Percentiles rank a stretch among this genome's conserved stretches.
These are phyloP conservation scores for Zoanthus gigantus DNA, from an alignment of 92 coral and sea anemone genomes.

Conservation along the genomic window DNA sequence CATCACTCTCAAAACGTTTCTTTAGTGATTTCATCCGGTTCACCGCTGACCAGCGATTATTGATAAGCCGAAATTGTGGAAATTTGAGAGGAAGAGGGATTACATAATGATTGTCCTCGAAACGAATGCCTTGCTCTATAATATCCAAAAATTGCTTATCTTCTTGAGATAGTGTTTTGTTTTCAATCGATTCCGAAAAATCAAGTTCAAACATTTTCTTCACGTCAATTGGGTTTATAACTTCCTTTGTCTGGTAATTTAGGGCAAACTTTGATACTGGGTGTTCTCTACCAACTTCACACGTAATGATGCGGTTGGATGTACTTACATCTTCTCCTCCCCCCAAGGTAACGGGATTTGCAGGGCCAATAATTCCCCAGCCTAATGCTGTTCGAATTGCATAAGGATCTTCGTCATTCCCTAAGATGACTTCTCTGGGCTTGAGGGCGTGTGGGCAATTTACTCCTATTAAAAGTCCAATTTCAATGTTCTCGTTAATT, in stretches of 20 bases:
- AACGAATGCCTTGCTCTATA: slow-evolving; percentile 46
- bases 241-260: slow-evolving; percentile 43
- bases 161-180: slow-evolving; percentile 46
- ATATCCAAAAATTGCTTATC: slow-evolving; percentile 52
- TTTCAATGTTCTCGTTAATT: slow-evolving; percentile 35
- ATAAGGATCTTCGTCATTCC: slow-evolving; percentile 45
- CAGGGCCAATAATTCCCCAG: slow-evolving; percentile 67
- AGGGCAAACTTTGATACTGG: not conserved
- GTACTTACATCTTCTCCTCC: slow-evolving; percentile 26
- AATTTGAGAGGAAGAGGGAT: slow-evolving; percentile 46
- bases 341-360: not conserved
- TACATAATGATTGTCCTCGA: not conserved
- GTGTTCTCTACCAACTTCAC: not conserved
- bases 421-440: slow-evolving; percentile 21
- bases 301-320: slow-evolving; percentile 13
- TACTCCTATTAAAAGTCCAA: slow-evolving; percentile 50
- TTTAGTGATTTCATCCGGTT: not conserved
- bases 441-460: slow-evolving; percentile 48
- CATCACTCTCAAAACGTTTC: not conserved
- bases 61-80: not conserved
- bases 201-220: slow-evolving; percentile 48
- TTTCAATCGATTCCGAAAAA: slow-evolving; percentile 28
- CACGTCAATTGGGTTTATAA: slow-evolving; percentile 47
- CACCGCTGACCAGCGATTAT: not conserved
- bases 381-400: slow-evolving; percentile 49